These are phyloP conservation scores for Athalia cordata DNA, from an alignment of 2,888 invertebrate species.

Conservation along the genomic window DNA sequence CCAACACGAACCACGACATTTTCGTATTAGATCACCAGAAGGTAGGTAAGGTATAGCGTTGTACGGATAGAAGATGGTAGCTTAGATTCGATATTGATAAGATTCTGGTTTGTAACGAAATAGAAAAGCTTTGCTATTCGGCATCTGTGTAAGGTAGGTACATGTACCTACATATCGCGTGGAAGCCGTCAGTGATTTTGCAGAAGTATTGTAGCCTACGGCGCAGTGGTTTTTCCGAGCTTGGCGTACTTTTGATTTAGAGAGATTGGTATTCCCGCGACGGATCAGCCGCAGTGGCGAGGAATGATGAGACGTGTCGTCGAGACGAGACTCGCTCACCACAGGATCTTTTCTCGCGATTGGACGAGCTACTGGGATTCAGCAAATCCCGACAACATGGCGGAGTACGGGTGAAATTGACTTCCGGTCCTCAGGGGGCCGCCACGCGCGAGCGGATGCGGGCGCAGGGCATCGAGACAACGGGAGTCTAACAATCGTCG, in stretches of 20 bases:
- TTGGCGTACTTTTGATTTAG: slow-evolving; percentile 43
- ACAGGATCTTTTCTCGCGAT: slow-evolving; percentile 40
- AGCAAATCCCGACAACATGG: slow-evolving; percentile 33
- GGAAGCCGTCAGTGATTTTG: slow-evolving; percentile 24
- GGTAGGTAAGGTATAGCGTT: background rate
- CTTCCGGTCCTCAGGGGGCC: slow-evolving; percentile 40
- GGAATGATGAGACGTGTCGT: slow-evolving; percentile 46
- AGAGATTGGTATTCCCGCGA: slow-evolving; percentile 45
- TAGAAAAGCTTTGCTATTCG: slow-evolving; percentile 34
- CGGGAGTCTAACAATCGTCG: slow-evolving; percentile 40
- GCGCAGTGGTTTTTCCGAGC: slow-evolving; percentile 33
- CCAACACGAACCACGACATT: background rate
- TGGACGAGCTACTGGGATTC: slow-evolving; percentile 39
- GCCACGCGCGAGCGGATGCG: background rate
- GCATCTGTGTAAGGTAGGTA: background rate
- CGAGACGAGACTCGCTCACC: slow-evolving; percentile 36
- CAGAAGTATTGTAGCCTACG: slow-evolving; percentile 22
- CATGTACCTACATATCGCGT: background rate
- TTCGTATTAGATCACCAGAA: background rate
- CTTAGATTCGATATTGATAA: slow-evolving; percentile 24
- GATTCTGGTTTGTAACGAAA: slow-evolving; percentile 27
- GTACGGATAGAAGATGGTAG: slow-evolving; percentile 12
- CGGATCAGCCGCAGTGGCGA: slow-evolving; percentile 44
- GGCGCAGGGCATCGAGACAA: slow-evolving; percentile 19
- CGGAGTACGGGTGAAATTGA: slow-evolving; percentile 39